Evolutionary conservation across 2,888 invertebrate species (phyloP), one percentile per base, ranked within the genome.

Genomic region (Agrenia bidenticulata): DNA sequence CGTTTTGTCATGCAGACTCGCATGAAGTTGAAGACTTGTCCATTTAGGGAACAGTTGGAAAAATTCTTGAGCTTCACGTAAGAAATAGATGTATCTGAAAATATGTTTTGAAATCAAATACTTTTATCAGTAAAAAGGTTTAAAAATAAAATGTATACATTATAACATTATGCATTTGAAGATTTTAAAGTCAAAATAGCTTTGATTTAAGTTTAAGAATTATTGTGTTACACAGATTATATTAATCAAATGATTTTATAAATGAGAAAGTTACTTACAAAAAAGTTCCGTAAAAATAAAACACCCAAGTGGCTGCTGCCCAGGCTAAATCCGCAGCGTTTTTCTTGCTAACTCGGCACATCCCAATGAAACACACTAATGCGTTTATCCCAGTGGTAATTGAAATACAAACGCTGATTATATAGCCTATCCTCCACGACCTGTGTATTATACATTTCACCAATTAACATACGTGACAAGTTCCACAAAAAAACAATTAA

Each of bases 241-340:
- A n/a, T n/a, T n/a, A n/a, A n/a, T n/a, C n/a, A n/a, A n/a, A n/a
- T n/a, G n/a, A n/a, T n/a, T n/a, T n/a, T n/a, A n/a, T n/a, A n/a
- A n/a, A n/a, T n/a, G n/a, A n/a, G n/a, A n/a, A n/a, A n/a, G n/a
- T n/a, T n/a, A 51, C 26, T 51, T 55, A 55, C 55, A 27, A n/a
- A 55, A 21, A 55, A 2, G 55, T 55, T 55, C 55, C 55, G 9
- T 21, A 4, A 2, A n/a, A 21, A 23, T 55, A 55, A 37, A 27
- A 55, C 7, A 55, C 9, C 15, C 2, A n/a, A 5, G n/a, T 9
- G 24, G 27, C 4, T 11, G 32, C 55, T 27, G 55, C 55, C 26
- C 26, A 55, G 13, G 55, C 55, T n/a, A 55, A 32, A n/a, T 55
- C 55, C 15, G 55, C 27, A 55, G 55, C 55, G 32, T 55, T 55